phyloP scores from a whole-genome alignment of 2,797 vertebrate genomes.

The Channa striata region DNA sequence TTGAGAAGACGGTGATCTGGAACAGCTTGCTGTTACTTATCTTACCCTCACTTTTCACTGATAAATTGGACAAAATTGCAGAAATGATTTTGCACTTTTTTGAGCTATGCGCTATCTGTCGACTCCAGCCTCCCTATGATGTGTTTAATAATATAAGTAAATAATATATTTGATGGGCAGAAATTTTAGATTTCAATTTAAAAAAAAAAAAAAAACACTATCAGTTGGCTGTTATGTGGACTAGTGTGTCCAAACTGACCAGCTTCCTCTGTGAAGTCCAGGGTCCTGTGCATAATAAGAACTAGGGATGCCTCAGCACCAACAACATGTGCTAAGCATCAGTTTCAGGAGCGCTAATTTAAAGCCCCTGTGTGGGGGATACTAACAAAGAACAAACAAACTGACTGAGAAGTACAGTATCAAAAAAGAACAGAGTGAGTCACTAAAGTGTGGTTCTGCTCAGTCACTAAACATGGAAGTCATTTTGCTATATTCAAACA shows the following conservation, averaged over 20 bases:
- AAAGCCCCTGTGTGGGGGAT: conserved; percentile 47
- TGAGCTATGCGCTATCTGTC: too few relatives aligned
- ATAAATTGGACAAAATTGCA: too few relatives aligned
- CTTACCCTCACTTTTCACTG: too few relatives aligned
- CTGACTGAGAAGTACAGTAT: conserved; percentile 22
- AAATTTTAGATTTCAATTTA: too few relatives aligned
- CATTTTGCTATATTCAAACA: conserved; percentile 40
- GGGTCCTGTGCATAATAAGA: conserved; percentile 24
- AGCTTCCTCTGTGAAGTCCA: conserved; percentile 34
- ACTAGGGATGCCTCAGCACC: conserved; percentile 45
- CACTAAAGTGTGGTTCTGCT: conserved; percentile 11
- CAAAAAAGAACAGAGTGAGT: conserved; percentile 26
- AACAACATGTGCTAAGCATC: conserved; percentile 74
- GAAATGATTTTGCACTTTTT: too few relatives aligned
- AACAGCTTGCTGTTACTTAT: too few relatives aligned
- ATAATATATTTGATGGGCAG: too few relatives aligned
- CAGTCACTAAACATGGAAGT: conserved; percentile 29
- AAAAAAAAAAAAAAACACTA: not conserved
- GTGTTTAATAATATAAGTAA: too few relatives aligned
- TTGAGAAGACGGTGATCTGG: too few relatives aligned
- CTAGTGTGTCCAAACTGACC: conserved; percentile 15
- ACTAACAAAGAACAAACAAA: conserved; percentile 60
- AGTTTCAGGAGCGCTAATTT: conserved; percentile 60
- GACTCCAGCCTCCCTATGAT: too few relatives aligned
- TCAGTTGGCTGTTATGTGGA: too few relatives aligned